Percentiles rank a stretch among this genome's conserved stretches.
phyloP scores from a whole-genome alignment of 2,888 invertebrate species.

The Papilio protenor region DNA sequence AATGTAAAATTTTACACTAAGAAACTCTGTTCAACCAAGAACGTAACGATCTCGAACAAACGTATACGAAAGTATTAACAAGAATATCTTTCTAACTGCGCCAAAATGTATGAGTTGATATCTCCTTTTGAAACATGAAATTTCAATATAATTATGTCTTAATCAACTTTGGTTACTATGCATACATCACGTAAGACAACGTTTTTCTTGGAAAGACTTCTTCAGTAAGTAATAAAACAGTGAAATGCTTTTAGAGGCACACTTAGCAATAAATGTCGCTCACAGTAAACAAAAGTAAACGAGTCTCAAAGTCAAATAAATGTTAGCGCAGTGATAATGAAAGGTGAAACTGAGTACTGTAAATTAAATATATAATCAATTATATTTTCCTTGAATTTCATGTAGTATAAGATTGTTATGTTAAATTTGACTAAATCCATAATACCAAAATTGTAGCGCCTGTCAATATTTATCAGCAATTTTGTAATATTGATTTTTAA shows the following conservation, averaged over 20 bases:
- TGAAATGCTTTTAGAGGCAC: constrained; percentile 20
- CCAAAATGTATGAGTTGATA: neutral
- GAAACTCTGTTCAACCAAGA: too few species aligned
- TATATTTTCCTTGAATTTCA: neutral
- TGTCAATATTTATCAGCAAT: constrained; percentile 5
- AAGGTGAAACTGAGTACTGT: neutral
- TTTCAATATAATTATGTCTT: constrained; percentile 2
- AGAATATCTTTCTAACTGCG: too few species aligned
- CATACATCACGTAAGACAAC: constrained; percentile 1
- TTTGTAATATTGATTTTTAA: neutral
- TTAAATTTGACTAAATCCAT: neutral
- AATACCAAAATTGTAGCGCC: neutral
- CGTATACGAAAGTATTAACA: too few species aligned
- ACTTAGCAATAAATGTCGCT: constrained; percentile 12
- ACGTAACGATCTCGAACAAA: too few species aligned
- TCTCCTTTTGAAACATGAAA: neutral
- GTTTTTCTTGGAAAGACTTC: constrained; percentile 7
- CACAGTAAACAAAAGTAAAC: constrained; percentile 9
- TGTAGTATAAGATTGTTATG: too few species aligned
- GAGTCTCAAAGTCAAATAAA: constrained; percentile 16
- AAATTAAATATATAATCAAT: neutral
- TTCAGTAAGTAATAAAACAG: constrained; percentile 18
- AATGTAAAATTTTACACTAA: neutral
- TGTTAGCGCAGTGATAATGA: neutral
- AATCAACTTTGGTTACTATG: neutral